Base-by-base conservation (phyloP, 1,140 invertebrate genomes). In the Pseudomyrmex sp. region DNA sequence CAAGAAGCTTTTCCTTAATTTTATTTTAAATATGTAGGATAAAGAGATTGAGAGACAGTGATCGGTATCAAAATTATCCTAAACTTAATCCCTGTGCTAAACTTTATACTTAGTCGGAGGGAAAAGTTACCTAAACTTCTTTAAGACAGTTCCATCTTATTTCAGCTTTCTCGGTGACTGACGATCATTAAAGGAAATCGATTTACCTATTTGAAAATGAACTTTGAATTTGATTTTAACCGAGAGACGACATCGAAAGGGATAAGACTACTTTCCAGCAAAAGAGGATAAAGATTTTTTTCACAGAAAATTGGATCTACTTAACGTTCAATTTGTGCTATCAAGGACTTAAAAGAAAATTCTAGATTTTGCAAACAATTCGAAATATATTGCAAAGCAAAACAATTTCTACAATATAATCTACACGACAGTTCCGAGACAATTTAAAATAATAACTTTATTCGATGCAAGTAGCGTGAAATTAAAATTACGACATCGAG, bases 111-210 rank as follows among this genome's bases (percentile, higher is more conserved):
- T 58, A 69, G 8, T 69, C 44, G 8, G 26, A 48, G 13, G 18
- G 26, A 59, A 58, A 79, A 79, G 76, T 70, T 79, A 69, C 20
- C 65, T 70, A 69, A 79, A 79, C 35, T 69, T 15, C 48, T 75
- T 79, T 58, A 48, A 79, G 76, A 58, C 5, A 46, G 46, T 63
- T 75, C 26, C 56, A 77, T 77, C 50, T 44, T 70, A 15, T 70
- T 58, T 13, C 13, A 48, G 52, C 18, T 79, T 70, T 48, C 50
- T 79, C 52, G n/a, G 52, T 69, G 35, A 79, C 76, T 79, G 15
- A 65, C 65, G 48, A 79, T 79, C 65, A 70, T 46, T 26, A 58
- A 48, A 58, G 20, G 20, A 70, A 79, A 79, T 79, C 65, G 54
- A 70, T 79, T 79, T 69, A 69, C 48, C 35, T 15, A n/a, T 68